Evolutionary conservation across 2,113 vertebrate genomes (phyloP).

Genomic region (Phrynosoma platyrhinos): DNA sequence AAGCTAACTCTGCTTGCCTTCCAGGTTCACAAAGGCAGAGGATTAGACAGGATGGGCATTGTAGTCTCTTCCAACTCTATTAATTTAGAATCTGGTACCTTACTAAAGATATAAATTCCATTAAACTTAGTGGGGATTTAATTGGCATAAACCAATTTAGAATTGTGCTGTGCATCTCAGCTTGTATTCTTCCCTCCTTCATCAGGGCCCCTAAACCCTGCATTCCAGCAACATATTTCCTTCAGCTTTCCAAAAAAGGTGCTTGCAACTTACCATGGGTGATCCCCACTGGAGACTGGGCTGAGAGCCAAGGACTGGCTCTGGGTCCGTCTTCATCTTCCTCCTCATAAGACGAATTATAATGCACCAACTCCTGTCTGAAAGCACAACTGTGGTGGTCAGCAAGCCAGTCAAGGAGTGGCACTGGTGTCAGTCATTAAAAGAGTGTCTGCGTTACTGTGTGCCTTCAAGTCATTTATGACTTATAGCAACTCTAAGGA

Average conservation of each 20-base stretch:
- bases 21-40: too few species aligned
- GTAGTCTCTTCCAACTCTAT: too few species aligned
- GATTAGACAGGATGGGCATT: too few species aligned
- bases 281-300: conserved; percentile 36
- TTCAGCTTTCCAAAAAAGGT: neutral
- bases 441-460: too few species aligned
- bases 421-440: too few species aligned
- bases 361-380: conserved; percentile 60
- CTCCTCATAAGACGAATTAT: conserved; percentile 51
- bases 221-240: neutral
- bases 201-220: neutral
- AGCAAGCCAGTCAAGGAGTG: neutral
- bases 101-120: neutral
- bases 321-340: conserved; percentile 36
- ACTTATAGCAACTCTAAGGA: too few species aligned
- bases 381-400: conserved; percentile 15
- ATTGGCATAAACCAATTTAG: neutral
- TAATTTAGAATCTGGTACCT: neutral
- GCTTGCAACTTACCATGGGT: conserved; percentile 45
- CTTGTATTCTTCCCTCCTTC: neutral
- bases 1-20: too few species aligned
- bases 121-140: neutral
- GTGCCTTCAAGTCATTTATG: neutral
- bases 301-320: conserved; percentile 64
- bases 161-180: neutral